A percentile compares a stretch with the other conserved stretches of the same genome.
Conservation (phyloP, 2,113 vertebrate species). For the Jacana jacana region DNA sequence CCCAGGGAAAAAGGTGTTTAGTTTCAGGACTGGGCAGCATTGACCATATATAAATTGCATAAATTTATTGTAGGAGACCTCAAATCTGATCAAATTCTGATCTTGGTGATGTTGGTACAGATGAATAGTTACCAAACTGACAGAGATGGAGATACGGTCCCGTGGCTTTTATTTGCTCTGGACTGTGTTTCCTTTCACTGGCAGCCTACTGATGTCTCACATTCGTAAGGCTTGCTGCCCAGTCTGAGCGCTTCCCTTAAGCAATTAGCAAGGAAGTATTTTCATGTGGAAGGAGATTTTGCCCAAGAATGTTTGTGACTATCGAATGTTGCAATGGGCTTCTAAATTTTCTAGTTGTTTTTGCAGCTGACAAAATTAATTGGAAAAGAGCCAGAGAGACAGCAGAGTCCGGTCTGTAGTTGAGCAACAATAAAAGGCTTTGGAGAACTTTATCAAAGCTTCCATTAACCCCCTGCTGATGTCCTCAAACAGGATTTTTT, state of each 20-base stretch:
- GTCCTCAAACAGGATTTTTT: slow-evolving; percentile 60
- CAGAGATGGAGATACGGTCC: not conserved
- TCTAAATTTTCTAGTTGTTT: slow-evolving; percentile 18
- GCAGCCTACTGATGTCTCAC: not conserved
- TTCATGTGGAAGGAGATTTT: not conserved
- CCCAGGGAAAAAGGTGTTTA: not conserved
- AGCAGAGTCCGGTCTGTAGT: slow-evolving; percentile 51
- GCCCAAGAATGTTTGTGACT: not conserved
- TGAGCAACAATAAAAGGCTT: slow-evolving; percentile 68
- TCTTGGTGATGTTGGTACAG: not conserved
- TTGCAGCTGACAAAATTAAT: slow-evolving; percentile 55
- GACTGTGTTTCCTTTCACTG: not conserved
- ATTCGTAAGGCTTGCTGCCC: not conserved
- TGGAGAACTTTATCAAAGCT: slow-evolving; percentile 71
- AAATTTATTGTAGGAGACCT: not conserved
- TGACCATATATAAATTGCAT: not conserved
- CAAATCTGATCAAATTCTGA: not conserved
- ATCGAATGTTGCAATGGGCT: slow-evolving; percentile 2
- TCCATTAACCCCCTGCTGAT: slow-evolving; percentile 70
- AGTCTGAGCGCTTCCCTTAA: not conserved
- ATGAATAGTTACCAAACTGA: not conserved
- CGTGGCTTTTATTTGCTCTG: not conserved
- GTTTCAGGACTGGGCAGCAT: not conserved
- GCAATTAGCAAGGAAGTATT: not conserved
- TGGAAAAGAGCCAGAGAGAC: slow-evolving; percentile 41